phyloP scores from a whole-genome alignment of 1,140 invertebrate species.

The Drosophila trapezifrons region DNA sequence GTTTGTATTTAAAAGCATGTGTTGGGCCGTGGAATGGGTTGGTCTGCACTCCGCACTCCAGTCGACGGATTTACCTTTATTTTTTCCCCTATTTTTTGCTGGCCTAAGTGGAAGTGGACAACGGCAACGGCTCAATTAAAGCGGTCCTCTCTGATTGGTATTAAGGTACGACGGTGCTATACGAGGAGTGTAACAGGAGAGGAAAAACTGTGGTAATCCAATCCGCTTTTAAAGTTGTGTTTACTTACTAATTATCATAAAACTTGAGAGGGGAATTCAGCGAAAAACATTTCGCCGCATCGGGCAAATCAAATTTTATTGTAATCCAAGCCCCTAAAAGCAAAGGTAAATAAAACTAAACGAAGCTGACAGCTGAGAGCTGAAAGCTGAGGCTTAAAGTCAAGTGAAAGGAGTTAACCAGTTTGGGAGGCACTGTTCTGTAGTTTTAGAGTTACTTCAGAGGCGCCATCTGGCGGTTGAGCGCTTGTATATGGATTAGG shows the following conservation, averaged over 20 bases:
- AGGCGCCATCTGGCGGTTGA: constrained; percentile 34
- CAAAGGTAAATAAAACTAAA: constrained; percentile 9
- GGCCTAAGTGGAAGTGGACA: constrained; percentile 31
- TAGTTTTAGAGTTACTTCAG: not conserved
- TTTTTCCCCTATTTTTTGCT: constrained; percentile 20
- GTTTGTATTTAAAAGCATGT: constrained; percentile 73
- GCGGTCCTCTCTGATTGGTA: constrained; percentile 31
- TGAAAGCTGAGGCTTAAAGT: not conserved
- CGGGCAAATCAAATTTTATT: constrained; percentile 37
- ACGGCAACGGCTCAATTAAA: constrained; percentile 51
- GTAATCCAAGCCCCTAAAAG: constrained; percentile 13
- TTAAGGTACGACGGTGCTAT: constrained; percentile 23
- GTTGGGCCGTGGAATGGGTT: constrained; percentile 25
- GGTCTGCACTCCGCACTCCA: constrained; percentile 12
- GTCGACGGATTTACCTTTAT: constrained; percentile 31
- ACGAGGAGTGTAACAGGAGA: not conserved
- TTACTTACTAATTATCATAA: constrained; percentile 42
- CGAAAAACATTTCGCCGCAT: constrained; percentile 35
- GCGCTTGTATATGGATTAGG: not conserved
- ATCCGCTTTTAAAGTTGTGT: constrained; percentile 31
- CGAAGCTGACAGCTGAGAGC: not conserved
- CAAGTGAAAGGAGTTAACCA: constrained; percentile 29
- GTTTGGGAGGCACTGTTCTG: constrained; percentile 20
- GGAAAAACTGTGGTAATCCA: constrained; percentile 25
- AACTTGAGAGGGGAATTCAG: constrained; percentile 11